phyloP scores from a whole-genome alignment of 2,888 invertebrate species.

The Agrochola lota region DNA sequence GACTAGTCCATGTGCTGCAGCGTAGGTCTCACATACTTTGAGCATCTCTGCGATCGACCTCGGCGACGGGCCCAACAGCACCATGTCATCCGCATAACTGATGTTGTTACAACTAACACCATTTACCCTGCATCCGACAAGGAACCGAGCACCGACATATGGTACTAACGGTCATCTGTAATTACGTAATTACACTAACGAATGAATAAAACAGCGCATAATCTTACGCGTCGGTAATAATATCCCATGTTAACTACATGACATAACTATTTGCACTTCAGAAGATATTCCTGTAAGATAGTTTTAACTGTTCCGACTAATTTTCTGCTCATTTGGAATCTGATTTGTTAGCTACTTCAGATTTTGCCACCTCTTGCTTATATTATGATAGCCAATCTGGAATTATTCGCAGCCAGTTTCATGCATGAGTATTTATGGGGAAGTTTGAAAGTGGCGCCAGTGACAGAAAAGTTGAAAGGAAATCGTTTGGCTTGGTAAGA shows the following conservation, averaged over 20 bases:
- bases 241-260: constrained; percentile 18
- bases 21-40: too few species aligned
- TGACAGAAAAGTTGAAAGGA: too few species aligned
- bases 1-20: too few species aligned
- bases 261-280: constrained; percentile 33
- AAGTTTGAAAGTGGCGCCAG: too few species aligned
- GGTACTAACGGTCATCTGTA: neutral
- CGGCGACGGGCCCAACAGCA: too few species aligned
- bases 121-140: too few species aligned
- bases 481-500: too few species aligned
- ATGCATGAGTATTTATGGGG: too few species aligned
- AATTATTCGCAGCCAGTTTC: neutral
- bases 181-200: neutral
- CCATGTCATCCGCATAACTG: too few species aligned
- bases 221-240: constrained; percentile 22
- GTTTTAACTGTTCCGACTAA: constrained; percentile 19
- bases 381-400: neutral
- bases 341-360: neutral
- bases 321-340: constrained; percentile 17
- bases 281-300: constrained; percentile 23
- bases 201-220: neutral
- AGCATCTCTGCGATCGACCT: too few species aligned
- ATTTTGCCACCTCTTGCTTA: neutral
- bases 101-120: too few species aligned
- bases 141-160: neutral